phyloP scores from a whole-genome alignment of 2,888 invertebrate genomes.

The Phaedon cochleariae region DNA sequence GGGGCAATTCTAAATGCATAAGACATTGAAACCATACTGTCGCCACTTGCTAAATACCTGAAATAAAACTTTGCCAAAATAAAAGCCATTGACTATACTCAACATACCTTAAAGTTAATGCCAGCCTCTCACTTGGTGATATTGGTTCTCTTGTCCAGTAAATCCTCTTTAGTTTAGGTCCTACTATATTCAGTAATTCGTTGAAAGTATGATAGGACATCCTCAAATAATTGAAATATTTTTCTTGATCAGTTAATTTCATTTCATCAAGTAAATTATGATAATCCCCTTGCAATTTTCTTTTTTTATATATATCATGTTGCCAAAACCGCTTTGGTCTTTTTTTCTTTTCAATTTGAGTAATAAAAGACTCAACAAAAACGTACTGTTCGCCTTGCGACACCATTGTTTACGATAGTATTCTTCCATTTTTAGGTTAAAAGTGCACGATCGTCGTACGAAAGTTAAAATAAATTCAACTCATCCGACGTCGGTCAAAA shows the following conservation, averaged over 20 bases:
- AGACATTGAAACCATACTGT: neutral
- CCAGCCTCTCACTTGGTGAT: conserved; percentile 41
- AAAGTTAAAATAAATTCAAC: too few relatives aligned
- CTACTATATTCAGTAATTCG: conserved; percentile 12
- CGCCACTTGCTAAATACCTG: conserved; percentile 29
- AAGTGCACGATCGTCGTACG: too few relatives aligned
- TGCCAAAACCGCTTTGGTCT: too few relatives aligned
- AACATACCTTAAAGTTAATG: too few relatives aligned
- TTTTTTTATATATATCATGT: too few relatives aligned
- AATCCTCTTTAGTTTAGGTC: neutral
- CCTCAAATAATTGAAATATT: conserved; percentile 24
- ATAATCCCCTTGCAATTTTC: conserved; percentile 10
- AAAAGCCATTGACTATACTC: too few relatives aligned
- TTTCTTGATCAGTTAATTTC: conserved; percentile 12
- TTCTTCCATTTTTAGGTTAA: too few relatives aligned
- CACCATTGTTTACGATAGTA: too few relatives aligned
- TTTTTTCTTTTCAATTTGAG: too few relatives aligned
- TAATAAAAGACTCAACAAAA: too few relatives aligned
- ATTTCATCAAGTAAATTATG: conserved; percentile 16
- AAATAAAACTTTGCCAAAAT: conserved; percentile 14
- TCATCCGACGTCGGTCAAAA: too few relatives aligned
- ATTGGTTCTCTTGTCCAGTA: conserved; percentile 36
- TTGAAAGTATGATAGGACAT: conserved; percentile 20
- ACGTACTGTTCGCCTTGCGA: too few relatives aligned
- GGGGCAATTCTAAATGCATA: conserved; percentile 1